These are phyloP conservation scores for Gymnoscopelus braueri DNA, from an alignment of 2,797 vertebrate species.

Conservation along the genomic window DNA sequence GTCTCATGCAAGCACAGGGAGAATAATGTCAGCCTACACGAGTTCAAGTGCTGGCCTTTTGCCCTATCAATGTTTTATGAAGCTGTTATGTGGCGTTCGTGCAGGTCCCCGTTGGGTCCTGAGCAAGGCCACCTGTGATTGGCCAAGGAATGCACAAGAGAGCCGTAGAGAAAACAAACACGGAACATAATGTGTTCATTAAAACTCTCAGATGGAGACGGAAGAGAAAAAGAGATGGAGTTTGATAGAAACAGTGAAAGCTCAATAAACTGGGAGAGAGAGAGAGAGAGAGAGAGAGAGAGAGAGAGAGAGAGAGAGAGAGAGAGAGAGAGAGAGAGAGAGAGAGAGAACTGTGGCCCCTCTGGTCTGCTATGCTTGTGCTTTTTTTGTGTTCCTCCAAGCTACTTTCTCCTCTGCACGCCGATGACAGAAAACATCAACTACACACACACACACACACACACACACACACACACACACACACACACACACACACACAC, in stretches of 20 bases:
- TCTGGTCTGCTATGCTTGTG: background rate
- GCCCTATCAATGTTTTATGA: slow-evolving; percentile 69
- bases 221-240: slow-evolving; percentile 23
- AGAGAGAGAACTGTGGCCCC: slow-evolving; percentile 34
- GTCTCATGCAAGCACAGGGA: slow-evolving; percentile 29
- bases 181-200: background rate
- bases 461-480: background rate
- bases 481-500: background rate
- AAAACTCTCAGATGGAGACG: slow-evolving; percentile 1
- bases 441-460: background rate
- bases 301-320: slow-evolving; percentile 7
- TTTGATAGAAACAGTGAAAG: slow-evolving; percentile 36
- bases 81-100: slow-evolving; percentile 65
- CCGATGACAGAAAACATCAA: slow-evolving; percentile 64
- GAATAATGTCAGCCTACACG: slow-evolving; percentile 55
- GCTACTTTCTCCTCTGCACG: slow-evolving; percentile 58
- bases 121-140: background rate
- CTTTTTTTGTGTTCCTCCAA: background rate
- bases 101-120: slow-evolving; percentile 40
- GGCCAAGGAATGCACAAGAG: background rate
- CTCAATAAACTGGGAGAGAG: slow-evolving; percentile 32
- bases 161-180: background rate
- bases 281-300: slow-evolving; percentile 20
- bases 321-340: background rate
- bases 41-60: slow-evolving; percentile 53